Evolutionary conservation across 1,140 invertebrate species (phyloP), one percentile per base, ranked within the genome.

Genomic region (Phenacoccus solenopsis): DNA sequence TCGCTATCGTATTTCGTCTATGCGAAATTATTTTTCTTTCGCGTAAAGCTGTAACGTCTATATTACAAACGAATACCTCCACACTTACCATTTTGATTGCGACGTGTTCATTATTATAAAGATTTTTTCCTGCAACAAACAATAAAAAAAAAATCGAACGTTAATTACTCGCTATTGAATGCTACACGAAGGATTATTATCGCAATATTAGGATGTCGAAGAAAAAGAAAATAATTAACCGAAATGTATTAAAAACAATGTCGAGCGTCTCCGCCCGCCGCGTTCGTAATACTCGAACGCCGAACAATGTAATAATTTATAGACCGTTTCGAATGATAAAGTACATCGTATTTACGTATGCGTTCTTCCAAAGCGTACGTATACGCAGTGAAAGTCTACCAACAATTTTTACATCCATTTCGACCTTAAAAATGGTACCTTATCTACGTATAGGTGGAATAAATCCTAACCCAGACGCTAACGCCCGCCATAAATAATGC

Each of bases 21-120:
- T n/a, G n/a, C n/a, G n/a, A n/a, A n/a, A n/a, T n/a, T n/a, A n/a
- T n/a, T n/a, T n/a, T n/a, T n/a, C n/a, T n/a, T n/a, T n/a, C n/a
- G n/a, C n/a, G n/a, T n/a, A n/a, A n/a, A n/a, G n/a, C n/a, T n/a
- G n/a, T n/a, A n/a, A n/a, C n/a, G n/a, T n/a, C n/a, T n/a, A n/a
- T n/a, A n/a, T n/a, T n/a, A n/a, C n/a, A n/a, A n/a, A n/a, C n/a
- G n/a, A n/a, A n/a, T n/a, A n/a, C n/a, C n/a, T n/a, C n/a, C n/a
- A 64, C 71, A 84, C 86, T 87, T 78, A 89, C 88, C 91, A 99
- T 90, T 88, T 99, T 99, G 82, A 99, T 98, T 79, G 98, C 97
- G 81, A 99, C 97, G 86, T 99, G 96, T 86, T 99, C 97, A 86
- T 98, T 98, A 85, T 97, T 99, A 86, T 99, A 99, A 76, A 99